Conservation (phyloP, 2,888 invertebrate genomes). For the Drosophila prolongata region DNA sequence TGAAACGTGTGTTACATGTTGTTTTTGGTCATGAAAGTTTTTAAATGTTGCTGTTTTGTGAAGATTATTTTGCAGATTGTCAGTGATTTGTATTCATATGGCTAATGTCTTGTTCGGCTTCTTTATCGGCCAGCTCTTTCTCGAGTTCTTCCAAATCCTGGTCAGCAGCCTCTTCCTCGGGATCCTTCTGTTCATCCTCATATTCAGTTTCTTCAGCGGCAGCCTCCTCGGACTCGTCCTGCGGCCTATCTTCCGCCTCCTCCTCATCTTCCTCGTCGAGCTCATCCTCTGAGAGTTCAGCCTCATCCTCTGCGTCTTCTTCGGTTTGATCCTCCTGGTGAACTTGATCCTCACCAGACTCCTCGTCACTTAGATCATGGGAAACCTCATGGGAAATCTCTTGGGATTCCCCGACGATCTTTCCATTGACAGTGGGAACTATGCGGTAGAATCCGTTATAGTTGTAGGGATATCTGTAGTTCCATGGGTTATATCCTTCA, state of each 20-base stretch:
- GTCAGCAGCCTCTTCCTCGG: conserved; percentile 15
- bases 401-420: conserved; percentile 13
- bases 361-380: conserved; percentile 9
- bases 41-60: background rate
- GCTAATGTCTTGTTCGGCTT: background rate
- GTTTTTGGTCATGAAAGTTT: background rate
- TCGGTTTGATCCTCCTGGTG: background rate
- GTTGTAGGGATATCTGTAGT: conserved; percentile 1
- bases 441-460: conserved; percentile 20
- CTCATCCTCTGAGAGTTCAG: background rate
- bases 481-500: background rate
- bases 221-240: conserved; percentile 6
- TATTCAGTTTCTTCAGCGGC: background rate
- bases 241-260: background rate
- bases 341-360: conserved; percentile 5
- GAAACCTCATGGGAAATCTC: conserved; percentile 7
- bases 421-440: conserved; percentile 2
- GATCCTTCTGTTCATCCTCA: conserved; percentile 7
- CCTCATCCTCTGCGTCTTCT: background rate
- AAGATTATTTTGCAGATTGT: background rate
- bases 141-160: conserved; percentile 15
- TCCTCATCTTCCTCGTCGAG: conserved; percentile 7
- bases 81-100: background rate
- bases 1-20: background rate
- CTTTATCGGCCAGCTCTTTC: conserved; percentile 4